Percentiles rank a stretch among this genome's conserved stretches.
Conservation (phyloP, 2,888 invertebrate genomes). For the Biston stratarius region DNA sequence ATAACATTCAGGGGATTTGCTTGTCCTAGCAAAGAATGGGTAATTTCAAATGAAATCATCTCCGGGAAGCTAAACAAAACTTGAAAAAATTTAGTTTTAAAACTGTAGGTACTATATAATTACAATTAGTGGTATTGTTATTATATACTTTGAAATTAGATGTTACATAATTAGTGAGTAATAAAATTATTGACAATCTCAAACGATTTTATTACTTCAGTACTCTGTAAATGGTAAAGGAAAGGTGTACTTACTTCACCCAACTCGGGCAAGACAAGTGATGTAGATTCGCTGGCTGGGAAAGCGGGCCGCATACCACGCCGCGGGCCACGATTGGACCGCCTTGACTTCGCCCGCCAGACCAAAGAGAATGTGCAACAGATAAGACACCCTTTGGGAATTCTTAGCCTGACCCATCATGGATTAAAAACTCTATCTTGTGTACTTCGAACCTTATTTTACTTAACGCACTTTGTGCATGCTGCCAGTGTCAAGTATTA, state of each 20-base stretch:
- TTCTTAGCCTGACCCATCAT: neutral
- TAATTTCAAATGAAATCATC: no score
- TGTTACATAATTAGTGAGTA: neutral
- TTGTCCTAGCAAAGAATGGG: no score
- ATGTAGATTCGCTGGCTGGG: constrained; percentile 68
- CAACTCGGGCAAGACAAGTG: constrained; percentile 50
- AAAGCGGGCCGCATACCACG: constrained; percentile 83
- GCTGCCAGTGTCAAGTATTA: no score
- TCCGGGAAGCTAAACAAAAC: no score
- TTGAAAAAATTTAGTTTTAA: no score
- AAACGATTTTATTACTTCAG: neutral
- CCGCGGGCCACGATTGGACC: constrained; percentile 70
- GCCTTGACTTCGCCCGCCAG: constrained; percentile 56
- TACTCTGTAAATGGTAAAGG: constrained; percentile 5
- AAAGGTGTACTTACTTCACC: constrained; percentile 2
- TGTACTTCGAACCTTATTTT: neutral
- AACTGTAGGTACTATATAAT: no score
- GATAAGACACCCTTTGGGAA: constrained; percentile 28
- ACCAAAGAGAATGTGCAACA: constrained; percentile 60
- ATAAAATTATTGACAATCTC: neutral
- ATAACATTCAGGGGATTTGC: no score
- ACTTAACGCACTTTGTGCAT: no score
- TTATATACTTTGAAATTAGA: no score
- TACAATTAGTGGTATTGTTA: no score
- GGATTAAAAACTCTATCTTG: neutral